phyloP scores from a whole-genome alignment of 1,140 invertebrate species.

The Littorina saxatilis region DNA sequence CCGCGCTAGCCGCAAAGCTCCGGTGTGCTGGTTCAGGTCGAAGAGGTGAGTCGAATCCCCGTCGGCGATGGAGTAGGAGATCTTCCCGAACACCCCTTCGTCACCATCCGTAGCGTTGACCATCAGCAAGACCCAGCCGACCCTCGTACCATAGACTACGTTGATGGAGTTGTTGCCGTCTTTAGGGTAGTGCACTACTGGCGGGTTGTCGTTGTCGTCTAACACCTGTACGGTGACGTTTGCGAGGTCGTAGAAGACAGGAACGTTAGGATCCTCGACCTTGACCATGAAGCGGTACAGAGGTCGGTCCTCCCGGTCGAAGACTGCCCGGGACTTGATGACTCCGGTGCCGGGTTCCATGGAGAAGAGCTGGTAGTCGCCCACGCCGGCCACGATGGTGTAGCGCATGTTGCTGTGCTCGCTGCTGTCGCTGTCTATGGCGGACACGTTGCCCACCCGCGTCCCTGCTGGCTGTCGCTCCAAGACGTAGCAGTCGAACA shows the following conservation, averaged over 20 bases:
- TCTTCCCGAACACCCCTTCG: conserved; percentile 36
- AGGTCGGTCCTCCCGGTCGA: conserved; percentile 53
- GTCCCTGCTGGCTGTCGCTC: conserved; percentile 49
- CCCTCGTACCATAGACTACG: conserved; percentile 47
- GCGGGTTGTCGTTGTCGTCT: conserved; percentile 73
- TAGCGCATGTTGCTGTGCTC: conserved; percentile 31
- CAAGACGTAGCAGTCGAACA: conserved; percentile 38
- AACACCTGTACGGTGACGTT: conserved; percentile 62
- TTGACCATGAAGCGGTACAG: conserved; percentile 53
- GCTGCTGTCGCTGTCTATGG: conserved; percentile 40
- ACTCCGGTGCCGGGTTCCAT: conserved; percentile 51
- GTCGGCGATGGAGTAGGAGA: conserved; percentile 44
- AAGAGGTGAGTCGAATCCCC: conserved; percentile 61
- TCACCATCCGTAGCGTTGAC: conserved; percentile 62
- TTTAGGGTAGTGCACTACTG: conserved; percentile 63
- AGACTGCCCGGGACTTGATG: conserved; percentile 39
- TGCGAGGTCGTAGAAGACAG: conserved; percentile 45
- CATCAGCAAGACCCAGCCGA: conserved; percentile 51
- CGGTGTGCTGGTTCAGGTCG: conserved; percentile 55
- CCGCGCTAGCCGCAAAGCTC: conserved; percentile 55
- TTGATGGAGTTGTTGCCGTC: conserved; percentile 58
- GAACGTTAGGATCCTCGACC: conserved; percentile 49
- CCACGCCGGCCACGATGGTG: conserved; percentile 25
- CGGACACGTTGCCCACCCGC: conserved; percentile 42
- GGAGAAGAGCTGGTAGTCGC: conserved; percentile 39